Conservation (phyloP, 2,888 invertebrate genomes). For the Philonicus albiceps region DNA sequence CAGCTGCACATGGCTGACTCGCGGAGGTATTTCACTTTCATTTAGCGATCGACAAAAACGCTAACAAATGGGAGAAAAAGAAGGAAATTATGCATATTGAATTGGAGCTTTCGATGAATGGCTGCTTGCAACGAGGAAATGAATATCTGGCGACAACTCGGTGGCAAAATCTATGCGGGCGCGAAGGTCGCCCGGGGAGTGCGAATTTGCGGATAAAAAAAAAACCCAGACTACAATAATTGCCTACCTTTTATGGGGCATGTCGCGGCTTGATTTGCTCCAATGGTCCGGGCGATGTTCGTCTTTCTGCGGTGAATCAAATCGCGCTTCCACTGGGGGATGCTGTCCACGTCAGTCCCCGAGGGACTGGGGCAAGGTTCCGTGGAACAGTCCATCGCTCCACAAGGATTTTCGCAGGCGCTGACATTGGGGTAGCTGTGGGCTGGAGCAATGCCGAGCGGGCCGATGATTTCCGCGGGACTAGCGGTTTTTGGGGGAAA, state of each 20-base stretch:
- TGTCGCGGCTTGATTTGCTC: constrained; percentile 45
- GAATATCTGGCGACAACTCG: neutral
- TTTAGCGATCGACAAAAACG: neutral
- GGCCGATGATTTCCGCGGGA: neutral
- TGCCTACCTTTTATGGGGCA: constrained; percentile 22
- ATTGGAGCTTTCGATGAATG: neutral
- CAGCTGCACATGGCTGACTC: neutral
- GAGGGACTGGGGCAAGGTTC: neutral
- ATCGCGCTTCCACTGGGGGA: constrained; percentile 87
- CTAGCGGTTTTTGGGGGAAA: neutral
- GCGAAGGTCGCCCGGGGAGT: neutral
- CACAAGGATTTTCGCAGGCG: neutral
- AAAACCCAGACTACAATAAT: neutral
- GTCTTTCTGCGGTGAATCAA: constrained; percentile 74
- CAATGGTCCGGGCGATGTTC: constrained; percentile 59
- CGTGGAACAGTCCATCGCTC: neutral
- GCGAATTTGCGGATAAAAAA: neutral
- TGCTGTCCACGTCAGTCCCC: constrained; percentile 48
- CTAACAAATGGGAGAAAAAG: neutral
- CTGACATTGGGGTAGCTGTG: neutral
- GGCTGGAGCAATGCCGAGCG: neutral
- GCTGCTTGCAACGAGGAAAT: neutral
- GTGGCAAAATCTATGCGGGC: neutral
- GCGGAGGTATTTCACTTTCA: neutral
- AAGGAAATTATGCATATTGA: neutral